A percentile compares a stretch with the other conserved stretches of the same genome.
These are phyloP conservation scores for Allophyes oxyacanthae DNA, from an alignment of 2,888 invertebrate species.

Conservation along the genomic window DNA sequence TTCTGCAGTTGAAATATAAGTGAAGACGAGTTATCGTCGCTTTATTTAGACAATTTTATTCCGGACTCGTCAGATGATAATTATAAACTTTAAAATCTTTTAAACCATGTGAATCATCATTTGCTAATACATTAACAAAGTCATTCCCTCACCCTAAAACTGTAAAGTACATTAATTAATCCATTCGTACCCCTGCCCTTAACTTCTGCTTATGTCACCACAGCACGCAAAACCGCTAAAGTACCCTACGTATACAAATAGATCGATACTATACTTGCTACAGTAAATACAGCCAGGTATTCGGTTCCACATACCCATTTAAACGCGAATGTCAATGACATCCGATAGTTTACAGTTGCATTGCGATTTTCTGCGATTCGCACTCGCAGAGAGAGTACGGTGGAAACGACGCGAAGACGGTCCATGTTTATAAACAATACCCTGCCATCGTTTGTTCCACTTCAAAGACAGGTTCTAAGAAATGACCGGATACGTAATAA, in stretches of 20 bases:
- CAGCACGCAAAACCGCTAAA: constrained; percentile 25
- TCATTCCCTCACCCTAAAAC: too few species aligned
- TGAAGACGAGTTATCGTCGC: too few species aligned
- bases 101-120: too few species aligned
- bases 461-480: constrained; percentile 64
- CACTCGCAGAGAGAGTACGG: constrained; percentile 46
- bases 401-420: constrained; percentile 43
- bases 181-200: too few species aligned
- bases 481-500: constrained; percentile 37
- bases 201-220: constrained; percentile 18
- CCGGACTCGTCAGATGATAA: too few species aligned
- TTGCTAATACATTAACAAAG: constrained; percentile 6
- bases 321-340: constrained; percentile 64
- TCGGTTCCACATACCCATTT: constrained; percentile 25
- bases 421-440: constrained; percentile 76
- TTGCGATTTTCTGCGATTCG: constrained; percentile 62
- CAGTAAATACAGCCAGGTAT: constrained; percentile 34
- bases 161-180: too few species aligned
- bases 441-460: constrained; percentile 64
- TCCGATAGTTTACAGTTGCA: constrained; percentile 54
- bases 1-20: too few species aligned
- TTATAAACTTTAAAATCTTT: too few species aligned
- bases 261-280: constrained; percentile 1
- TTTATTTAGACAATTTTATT: too few species aligned
- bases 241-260: constrained; percentile 5